Conservation (phyloP, 2,888 invertebrate genomes). For the Melinaea marsaeus region DNA sequence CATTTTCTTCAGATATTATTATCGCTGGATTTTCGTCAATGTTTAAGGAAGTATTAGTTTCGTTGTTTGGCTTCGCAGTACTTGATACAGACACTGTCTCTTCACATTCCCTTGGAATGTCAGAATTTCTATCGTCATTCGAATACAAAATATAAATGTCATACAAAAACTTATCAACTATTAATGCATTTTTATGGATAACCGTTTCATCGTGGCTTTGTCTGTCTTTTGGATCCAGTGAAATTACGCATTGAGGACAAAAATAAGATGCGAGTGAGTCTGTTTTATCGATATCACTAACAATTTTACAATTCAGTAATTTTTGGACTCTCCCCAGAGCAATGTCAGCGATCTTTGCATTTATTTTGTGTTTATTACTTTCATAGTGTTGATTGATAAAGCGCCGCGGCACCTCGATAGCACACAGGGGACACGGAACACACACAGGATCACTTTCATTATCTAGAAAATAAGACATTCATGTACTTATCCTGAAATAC, state of each 20-base stretch:
- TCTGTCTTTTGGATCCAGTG: slow-evolving; percentile 28
- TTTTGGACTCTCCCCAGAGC: slow-evolving; percentile 35
- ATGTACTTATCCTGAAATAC: no score
- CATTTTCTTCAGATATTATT: no score
- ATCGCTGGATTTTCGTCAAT: no score
- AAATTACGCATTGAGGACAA: slow-evolving; percentile 36
- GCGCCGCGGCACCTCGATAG: slow-evolving; percentile 37
- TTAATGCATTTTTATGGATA: slow-evolving; percentile 32
- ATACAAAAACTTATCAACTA: slow-evolving; percentile 32
- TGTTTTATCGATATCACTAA: neutral
- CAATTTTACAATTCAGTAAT: slow-evolving; percentile 22
- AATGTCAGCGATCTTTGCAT: slow-evolving; percentile 34
- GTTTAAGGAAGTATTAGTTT: no score
- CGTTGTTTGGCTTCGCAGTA: no score
- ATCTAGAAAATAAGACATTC: slow-evolving; percentile 13
- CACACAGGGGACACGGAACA: slow-evolving; percentile 39
- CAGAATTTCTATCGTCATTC: neutral
- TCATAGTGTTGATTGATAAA: slow-evolving; percentile 36
- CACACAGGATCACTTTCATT: slow-evolving; percentile 4
- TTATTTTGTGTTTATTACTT: slow-evolving; percentile 38
- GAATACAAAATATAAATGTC: slow-evolving; percentile 31
- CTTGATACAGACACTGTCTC: no score
- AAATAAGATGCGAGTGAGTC: slow-evolving; percentile 29
- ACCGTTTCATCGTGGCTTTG: slow-evolving; percentile 31
- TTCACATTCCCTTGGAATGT: no score